Evolutionary conservation across 2,888 invertebrate species (phyloP), one percentile per base, ranked within the genome.

Genomic region (Temnothorax unifasciatus): DNA sequence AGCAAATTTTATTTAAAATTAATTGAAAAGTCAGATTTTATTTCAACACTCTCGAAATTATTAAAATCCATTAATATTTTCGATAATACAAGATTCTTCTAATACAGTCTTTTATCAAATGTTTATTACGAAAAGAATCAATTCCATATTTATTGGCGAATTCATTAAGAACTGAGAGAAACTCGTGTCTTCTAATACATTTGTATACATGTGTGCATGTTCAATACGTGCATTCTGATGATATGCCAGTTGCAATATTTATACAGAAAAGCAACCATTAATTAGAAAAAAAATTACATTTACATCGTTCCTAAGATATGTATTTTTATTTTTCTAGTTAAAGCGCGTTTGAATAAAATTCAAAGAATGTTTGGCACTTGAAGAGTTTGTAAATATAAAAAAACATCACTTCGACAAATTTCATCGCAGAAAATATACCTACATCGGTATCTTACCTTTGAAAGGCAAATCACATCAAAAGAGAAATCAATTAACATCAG

Each of bases 161-260:
- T 54, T 47, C 13, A 59, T 21, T 0, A 44, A 18, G 2, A 64
- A 59, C 21, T 47, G 21, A 47, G 71, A 79, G 54, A 79, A 57
- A 47, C 34, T 47, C 9, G 34, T 38, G 21, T 79, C 57, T 59
- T 79, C 18, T 59, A 71, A 63, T 71, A 38, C 29, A n/a, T 61
- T 18, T 69, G 11, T 59, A n/a, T 63, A 15, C 1, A 21, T 13
- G 21, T 63, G 21, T 63, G 38, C 18, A 21, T 21, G 18, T 76
- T 18, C 3, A 29, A 63, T 38, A 29, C 29, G 29, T 76, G 71
- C 73, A 59, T 59, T 79, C 71, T 69, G 73, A 79, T 68, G 3
- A 57, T 69, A 21, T 25, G 2, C 8, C 34, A 57, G 5, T 63
- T 50, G 13, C 15, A 34, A 29, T 15, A 2, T 34, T 63, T 47